phyloP scores from a whole-genome alignment of 2,888 invertebrate genomes.

The Dichetophora obliterata region DNA sequence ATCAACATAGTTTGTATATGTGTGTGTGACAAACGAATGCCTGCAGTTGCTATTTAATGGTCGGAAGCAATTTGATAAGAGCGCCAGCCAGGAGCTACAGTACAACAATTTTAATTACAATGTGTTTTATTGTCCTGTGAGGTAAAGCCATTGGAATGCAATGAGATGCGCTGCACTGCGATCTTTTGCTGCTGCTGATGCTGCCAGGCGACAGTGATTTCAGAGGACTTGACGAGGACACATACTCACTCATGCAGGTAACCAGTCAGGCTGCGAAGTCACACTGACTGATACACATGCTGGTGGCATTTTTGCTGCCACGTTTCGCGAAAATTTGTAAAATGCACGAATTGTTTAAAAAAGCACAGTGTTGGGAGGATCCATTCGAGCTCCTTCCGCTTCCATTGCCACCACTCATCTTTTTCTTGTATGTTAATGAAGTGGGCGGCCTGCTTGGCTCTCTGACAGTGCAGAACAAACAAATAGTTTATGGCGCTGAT shows the following conservation, averaged over 20 bases:
- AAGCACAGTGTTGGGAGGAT: neutral
- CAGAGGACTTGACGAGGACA: neutral
- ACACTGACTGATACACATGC: too few relatives aligned
- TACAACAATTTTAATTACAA: constrained; percentile 28
- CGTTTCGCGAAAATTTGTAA: too few relatives aligned
- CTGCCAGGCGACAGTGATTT: neutral
- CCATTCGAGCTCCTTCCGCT: too few relatives aligned
- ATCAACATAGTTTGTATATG: neutral
- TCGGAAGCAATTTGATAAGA: constrained; percentile 27
- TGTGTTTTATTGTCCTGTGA: constrained; percentile 3
- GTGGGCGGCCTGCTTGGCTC: too few relatives aligned
- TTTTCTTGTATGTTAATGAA: too few relatives aligned
- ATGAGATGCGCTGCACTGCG: neutral
- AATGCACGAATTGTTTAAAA: neutral
- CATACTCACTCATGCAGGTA: neutral
- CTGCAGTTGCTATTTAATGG: constrained; percentile 19
- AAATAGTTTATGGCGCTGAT: neutral
- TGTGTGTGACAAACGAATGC: neutral
- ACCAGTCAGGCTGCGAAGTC: too few relatives aligned
- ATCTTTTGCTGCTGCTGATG: neutral
- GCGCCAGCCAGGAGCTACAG: constrained; percentile 5
- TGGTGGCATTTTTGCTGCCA: too few relatives aligned
- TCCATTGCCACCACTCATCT: too few relatives aligned
- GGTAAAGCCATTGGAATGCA: neutral
- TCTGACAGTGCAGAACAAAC: too few relatives aligned